Base-by-base conservation (phyloP, 1,140 invertebrate species). In the Lasioglossum baleicum region DNA sequence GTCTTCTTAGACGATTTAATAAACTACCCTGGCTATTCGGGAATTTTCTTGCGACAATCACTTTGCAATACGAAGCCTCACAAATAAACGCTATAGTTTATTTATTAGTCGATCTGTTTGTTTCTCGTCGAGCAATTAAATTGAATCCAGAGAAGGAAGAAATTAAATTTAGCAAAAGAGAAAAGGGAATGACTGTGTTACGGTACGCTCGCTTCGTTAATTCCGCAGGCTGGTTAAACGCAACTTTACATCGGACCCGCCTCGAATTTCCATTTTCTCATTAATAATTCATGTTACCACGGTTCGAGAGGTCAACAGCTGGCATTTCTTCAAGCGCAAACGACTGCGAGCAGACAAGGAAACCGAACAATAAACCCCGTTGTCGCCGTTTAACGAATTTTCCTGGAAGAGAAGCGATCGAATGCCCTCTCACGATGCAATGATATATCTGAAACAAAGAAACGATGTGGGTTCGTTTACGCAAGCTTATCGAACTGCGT, bases 221-320 rank as follows among this genome's bases (percentile, higher is more conserved):
- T 85, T 81, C 68, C 75, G 67, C 75, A 22, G 63, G 67, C 79
- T 67, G 67, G 81, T 83, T 83, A 83, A 83, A 81, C 67, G 56
- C 72, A 17, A 15, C 56, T 53, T 56, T 82, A 61, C 80, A 68
- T 72, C 70, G 78, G 26, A 42, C 67, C 48, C 51, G 44, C 35
- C 63, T 40, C 42, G 69, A 53, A 76, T 83, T 81, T 70, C 69
- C 69, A 44, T 40, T 74, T 26, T 78, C 76, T 78, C 82, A 83
- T 83, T 81, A 83, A 83, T 85, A 85, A 85, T 83, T 83, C 82
- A 81, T 73, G 82, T 44, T 40, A 31, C 53, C 44, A 58, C 20
- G 7, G 80, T 63, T 44, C 70, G 75, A 75, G 64, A 44, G 82
- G 65, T 81, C 78, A 83, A 85, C 74, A 67, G 63, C 60, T 70